Conservation (phyloP, 2,797 vertebrate genomes). For the Anabas testudineus region DNA sequence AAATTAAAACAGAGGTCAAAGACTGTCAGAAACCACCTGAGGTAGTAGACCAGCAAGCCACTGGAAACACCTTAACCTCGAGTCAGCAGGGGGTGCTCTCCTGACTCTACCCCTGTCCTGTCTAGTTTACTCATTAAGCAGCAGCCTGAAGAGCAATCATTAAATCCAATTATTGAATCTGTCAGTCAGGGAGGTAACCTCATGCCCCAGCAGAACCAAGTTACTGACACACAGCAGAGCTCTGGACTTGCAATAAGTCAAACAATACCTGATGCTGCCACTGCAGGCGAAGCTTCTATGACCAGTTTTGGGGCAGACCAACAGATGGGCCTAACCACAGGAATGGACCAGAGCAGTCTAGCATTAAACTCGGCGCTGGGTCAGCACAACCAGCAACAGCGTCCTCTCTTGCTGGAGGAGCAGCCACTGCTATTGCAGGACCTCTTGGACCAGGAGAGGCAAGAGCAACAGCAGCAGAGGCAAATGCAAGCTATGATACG, state of each 20-base stretch:
- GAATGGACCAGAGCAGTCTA: slow-evolving; percentile 82
- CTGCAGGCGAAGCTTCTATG: slow-evolving; percentile 80
- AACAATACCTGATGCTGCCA: slow-evolving; percentile 69
- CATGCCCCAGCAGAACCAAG: slow-evolving; percentile 82
- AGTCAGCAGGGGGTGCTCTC: slow-evolving; percentile 84
- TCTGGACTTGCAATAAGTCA: slow-evolving; percentile 80
- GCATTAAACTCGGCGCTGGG: slow-evolving; percentile 83
- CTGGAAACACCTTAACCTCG: slow-evolving; percentile 64
- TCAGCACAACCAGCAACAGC: slow-evolving; percentile 86
- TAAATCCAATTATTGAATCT: slow-evolving; percentile 83
- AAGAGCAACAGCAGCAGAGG: slow-evolving; percentile 97
- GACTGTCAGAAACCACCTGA: slow-evolving; percentile 77
- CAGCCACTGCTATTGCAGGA: slow-evolving; percentile 97
- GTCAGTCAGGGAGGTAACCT: slow-evolving; percentile 82
- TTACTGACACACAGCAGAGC: slow-evolving; percentile 76
- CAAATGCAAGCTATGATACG: slow-evolving; percentile 99
- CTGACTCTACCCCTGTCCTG: slow-evolving; percentile 91
- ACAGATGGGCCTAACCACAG: slow-evolving; percentile 77
- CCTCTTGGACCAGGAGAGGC: slow-evolving; percentile 96
- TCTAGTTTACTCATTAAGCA: slow-evolving; percentile 92
- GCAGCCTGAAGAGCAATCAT: slow-evolving; percentile 85
- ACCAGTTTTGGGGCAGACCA: slow-evolving; percentile 85
- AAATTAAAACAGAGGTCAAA: slow-evolving; percentile 85
- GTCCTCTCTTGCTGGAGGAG: slow-evolving; percentile 95
- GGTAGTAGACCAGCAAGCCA: slow-evolving; percentile 75